A percentile compares a stretch with the other conserved stretches of the same genome.
These are phyloP conservation scores for Rhagoletis pomonella DNA, from an alignment of 1,140 invertebrate species.

Conservation along the genomic window DNA sequence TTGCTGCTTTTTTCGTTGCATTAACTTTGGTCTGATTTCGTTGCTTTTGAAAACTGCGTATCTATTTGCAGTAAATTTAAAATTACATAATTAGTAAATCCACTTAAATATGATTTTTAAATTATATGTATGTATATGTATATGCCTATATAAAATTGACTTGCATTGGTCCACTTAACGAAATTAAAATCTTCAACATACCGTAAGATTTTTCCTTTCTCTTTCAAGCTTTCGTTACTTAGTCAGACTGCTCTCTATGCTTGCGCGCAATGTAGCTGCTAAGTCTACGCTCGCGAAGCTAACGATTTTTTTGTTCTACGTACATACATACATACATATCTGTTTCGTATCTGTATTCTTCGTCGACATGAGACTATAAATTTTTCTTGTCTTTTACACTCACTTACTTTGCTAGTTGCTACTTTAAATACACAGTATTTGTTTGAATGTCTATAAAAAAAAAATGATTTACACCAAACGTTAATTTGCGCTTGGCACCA, in stretches of 20 bases:
- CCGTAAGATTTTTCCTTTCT: neutral
- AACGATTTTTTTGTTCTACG: neutral
- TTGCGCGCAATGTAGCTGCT: constrained; percentile 62
- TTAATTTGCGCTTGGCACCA: neutral
- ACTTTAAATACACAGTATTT: constrained; percentile 74
- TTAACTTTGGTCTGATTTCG: constrained; percentile 74
- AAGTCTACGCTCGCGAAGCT: constrained; percentile 69
- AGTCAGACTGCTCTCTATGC: constrained; percentile 56
- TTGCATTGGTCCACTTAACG: neutral
- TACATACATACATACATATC: too few species aligned
- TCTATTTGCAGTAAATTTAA: constrained; percentile 18
- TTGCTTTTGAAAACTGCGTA: constrained; percentile 60
- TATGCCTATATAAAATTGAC: constrained; percentile 1
- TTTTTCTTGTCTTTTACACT: constrained; percentile 36
- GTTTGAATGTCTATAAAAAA: constrained; percentile 63
- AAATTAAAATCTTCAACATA: constrained; percentile 31
- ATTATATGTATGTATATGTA: neutral
- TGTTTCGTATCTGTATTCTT: too few species aligned
- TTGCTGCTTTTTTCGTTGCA: constrained; percentile 35
- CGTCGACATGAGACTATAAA: neutral
- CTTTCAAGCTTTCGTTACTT: constrained; percentile 56
- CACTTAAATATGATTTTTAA: constrained; percentile 1
- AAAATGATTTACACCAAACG: constrained; percentile 20
- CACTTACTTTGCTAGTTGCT: constrained; percentile 56
- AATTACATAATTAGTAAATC: neutral